Evolutionary conservation across 2,888 invertebrate genomes (phyloP).

Genomic region (Pachliopta kotzebuea): DNA sequence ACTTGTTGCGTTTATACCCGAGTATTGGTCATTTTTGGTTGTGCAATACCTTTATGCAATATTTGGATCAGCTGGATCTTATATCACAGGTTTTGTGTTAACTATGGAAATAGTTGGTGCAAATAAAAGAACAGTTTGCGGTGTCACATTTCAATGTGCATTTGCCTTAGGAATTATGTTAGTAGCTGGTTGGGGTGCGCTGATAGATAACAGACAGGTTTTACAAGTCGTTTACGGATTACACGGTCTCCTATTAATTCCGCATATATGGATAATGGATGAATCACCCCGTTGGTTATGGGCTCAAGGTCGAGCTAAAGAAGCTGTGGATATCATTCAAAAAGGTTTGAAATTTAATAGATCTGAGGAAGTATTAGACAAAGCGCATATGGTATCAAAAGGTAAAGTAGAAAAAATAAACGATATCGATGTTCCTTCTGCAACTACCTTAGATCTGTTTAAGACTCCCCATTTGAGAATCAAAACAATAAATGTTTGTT

Average conservation of each 20-base stretch:
- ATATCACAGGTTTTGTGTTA: conserved; percentile 84
- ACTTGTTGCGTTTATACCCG: conserved; percentile 88
- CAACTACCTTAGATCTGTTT: conserved; percentile 86
- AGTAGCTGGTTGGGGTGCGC: conserved; percentile 90
- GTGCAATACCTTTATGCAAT: conserved; percentile 87
- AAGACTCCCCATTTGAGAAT: conserved; percentile 88
- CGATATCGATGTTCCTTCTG: conserved; percentile 63
- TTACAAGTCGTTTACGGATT: conserved; percentile 90
- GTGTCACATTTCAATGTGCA: conserved; percentile 88
- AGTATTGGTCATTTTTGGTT: conserved; percentile 86
- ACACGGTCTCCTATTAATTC: conserved; percentile 86
- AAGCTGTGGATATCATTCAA: conserved; percentile 87
- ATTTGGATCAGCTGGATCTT: conserved; percentile 91
- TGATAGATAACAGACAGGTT: conserved; percentile 85
- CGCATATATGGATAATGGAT: conserved; percentile 93
- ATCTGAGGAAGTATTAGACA: conserved; percentile 82
- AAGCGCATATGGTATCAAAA: conserved; percentile 83
- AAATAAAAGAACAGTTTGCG: conserved; percentile 88
- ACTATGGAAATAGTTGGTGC: conserved; percentile 93
- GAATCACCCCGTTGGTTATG: conserved; percentile 94
- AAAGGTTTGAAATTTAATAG: conserved; percentile 88
- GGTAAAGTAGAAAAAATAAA: conserved; percentile 73
- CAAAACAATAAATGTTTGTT: conserved; percentile 89
- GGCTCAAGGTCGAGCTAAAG: conserved; percentile 87
- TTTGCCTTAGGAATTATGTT: conserved; percentile 91